These are phyloP conservation scores for Erythrocercus mccallii DNA, from an alignment of 2,113 vertebrate genomes.

Conservation along the genomic window DNA sequence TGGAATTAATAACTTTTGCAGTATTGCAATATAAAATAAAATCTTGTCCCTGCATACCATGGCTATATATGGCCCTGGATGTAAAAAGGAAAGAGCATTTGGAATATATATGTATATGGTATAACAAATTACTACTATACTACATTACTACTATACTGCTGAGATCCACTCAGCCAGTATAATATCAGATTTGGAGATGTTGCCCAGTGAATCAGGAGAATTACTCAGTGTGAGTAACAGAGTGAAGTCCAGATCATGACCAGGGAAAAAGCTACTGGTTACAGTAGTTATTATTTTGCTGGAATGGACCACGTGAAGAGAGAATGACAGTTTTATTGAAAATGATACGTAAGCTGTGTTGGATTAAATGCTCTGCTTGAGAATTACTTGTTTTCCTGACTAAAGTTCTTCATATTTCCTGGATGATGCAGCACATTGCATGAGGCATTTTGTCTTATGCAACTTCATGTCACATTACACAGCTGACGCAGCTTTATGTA, in stretches of 20 bases:
- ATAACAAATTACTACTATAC: neutral
- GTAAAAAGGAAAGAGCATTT: neutral
- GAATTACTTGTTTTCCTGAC: neutral
- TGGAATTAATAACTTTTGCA: neutral
- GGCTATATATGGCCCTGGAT: neutral
- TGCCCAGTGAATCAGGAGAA: neutral
- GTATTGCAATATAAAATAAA: neutral
- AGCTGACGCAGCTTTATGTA: conserved; percentile 7
- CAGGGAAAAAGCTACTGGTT: neutral
- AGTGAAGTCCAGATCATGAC: neutral
- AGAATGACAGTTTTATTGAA: neutral
- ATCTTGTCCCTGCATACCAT: neutral
- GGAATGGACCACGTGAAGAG: neutral
- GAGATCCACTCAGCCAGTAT: neutral
- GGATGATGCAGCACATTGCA: neutral
- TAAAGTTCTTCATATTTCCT: neutral
- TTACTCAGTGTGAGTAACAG: neutral
- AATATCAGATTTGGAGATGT: neutral
- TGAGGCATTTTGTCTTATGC: neutral
- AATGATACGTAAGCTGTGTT: neutral
- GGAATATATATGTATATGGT: neutral
- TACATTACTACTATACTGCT: neutral
- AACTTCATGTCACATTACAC: conserved; percentile 8
- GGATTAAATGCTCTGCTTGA: neutral
- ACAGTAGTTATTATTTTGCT: neutral